These are phyloP conservation scores for Tetragonula carbonaria DNA, from an alignment of 2,888 invertebrate genomes.

Conservation along the genomic window DNA sequence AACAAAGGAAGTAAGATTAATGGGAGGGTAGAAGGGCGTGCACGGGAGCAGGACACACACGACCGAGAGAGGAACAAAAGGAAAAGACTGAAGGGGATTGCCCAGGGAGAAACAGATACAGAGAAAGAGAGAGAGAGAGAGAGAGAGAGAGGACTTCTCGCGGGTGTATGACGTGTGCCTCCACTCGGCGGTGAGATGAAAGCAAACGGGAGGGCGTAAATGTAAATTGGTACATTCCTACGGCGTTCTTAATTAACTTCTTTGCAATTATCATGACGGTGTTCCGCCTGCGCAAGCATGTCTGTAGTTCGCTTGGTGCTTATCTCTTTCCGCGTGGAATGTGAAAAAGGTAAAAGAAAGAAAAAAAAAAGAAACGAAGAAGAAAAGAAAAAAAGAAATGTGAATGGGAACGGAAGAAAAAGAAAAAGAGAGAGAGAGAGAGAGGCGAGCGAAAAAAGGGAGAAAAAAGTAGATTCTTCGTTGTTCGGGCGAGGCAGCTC, in stretches of 20 bases:
- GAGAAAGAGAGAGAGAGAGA: no score
- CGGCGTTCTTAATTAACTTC: constrained; percentile 75
- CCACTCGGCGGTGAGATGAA: constrained; percentile 46
- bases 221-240: constrained; percentile 73
- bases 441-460: not conserved
- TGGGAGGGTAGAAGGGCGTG: constrained; percentile 25
- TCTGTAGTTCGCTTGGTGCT: constrained; percentile 45
- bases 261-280: constrained; percentile 72
- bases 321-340: constrained; percentile 32
- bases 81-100: not conserved
- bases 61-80: constrained; percentile 12
- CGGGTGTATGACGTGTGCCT: constrained; percentile 8
- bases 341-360: not conserved
- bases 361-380: not conserved
- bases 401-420: not conserved
- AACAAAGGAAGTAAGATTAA: constrained; percentile 48
- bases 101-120: constrained; percentile 8
- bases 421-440: not conserved
- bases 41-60: constrained; percentile 14
- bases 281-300: constrained; percentile 57
- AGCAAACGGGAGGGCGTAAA: constrained; percentile 68
- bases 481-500: constrained; percentile 49
- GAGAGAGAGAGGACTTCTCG: constrained; percentile 8
- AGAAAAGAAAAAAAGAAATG: not conserved
- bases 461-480: constrained; percentile 48